Evolutionary conservation across 2,888 invertebrate genomes (phyloP).

Genomic region (Drosophila pseudotalamancana): DNA sequence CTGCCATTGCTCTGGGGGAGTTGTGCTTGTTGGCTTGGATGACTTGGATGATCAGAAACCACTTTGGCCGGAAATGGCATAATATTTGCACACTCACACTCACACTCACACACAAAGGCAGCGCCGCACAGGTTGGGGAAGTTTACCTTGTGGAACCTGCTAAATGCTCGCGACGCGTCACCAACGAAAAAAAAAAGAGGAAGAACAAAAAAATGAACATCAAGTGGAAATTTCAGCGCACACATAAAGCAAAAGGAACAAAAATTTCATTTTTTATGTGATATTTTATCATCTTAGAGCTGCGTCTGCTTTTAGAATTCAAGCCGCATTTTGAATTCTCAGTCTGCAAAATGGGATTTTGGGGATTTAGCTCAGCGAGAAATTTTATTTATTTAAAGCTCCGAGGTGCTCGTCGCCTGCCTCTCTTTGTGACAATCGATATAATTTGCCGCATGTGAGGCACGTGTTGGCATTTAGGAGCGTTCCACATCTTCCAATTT

Average conservation of each 20-base stretch:
- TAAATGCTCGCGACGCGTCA: constrained; percentile 53
- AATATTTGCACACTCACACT: constrained; percentile 66
- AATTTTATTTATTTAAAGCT: constrained; percentile 63
- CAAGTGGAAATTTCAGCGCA: constrained; percentile 40
- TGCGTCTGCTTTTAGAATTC: constrained; percentile 48
- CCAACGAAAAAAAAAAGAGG: constrained; percentile 17
- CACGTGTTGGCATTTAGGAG: constrained; percentile 53
- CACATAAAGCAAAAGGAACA: constrained; percentile 53
- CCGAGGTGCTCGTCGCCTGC: constrained; percentile 33
- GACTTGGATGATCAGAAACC: constrained; percentile 74
- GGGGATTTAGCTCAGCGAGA: constrained; percentile 21
- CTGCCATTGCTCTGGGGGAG: not conserved
- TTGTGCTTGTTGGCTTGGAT: constrained; percentile 44
- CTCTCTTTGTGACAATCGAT: constrained; percentile 45
- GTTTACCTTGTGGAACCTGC: constrained; percentile 40
- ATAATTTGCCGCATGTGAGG: constrained; percentile 48
- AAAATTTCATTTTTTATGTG: constrained; percentile 50
- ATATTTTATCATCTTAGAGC: constrained; percentile 55
- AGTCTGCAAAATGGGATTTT: constrained; percentile 41
- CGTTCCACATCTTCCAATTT: constrained; percentile 13
- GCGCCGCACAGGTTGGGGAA: not conserved
- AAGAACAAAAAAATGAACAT: constrained; percentile 16
- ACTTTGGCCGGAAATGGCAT: constrained; percentile 70
- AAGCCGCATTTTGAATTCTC: constrained; percentile 32
- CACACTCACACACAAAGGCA: constrained; percentile 6